Evolutionary conservation across 2,113 vertebrate species (phyloP).

Genomic region (Rhea pennata): DNA sequence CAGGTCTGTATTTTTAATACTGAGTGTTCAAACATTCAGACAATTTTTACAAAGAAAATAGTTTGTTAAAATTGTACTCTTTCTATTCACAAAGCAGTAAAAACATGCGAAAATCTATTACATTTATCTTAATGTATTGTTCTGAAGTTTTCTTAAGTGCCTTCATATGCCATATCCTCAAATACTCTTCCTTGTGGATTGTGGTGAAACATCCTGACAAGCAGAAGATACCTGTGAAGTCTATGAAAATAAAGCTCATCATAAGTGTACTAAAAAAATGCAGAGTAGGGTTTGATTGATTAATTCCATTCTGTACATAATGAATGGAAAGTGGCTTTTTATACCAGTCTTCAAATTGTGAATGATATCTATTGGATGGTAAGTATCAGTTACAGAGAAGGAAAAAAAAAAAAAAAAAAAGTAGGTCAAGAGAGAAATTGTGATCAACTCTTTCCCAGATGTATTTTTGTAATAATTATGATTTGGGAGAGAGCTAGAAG

Average conservation of each 20-base stretch:
- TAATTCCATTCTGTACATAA: background rate
- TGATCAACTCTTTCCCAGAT: background rate
- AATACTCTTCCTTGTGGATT: background rate
- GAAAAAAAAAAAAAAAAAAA: background rate
- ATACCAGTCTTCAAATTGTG: background rate
- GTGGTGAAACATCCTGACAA: background rate
- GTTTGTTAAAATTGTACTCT: background rate
- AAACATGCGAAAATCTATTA: background rate
- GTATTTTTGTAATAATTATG: background rate
- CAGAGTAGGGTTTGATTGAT: too few relatives aligned
- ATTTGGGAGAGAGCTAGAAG: background rate
- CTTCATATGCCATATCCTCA: background rate
- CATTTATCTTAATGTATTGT: background rate
- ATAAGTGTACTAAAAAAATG: background rate
- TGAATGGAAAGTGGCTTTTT: background rate
- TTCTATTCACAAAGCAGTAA: background rate
- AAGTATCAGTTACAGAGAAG: background rate
- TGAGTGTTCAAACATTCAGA: background rate
- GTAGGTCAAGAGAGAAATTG: background rate
- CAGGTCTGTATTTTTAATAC: background rate
- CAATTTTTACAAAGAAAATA: background rate
- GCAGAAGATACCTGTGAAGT: background rate
- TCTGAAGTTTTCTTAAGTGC: background rate
- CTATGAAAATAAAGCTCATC: background rate
- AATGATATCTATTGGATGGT: background rate